A percentile compares a stretch with the other conserved stretches of the same genome.
These are phyloP conservation scores for Crotalus tigris DNA, from an alignment of 2,113 vertebrate species.

Conservation along the genomic window DNA sequence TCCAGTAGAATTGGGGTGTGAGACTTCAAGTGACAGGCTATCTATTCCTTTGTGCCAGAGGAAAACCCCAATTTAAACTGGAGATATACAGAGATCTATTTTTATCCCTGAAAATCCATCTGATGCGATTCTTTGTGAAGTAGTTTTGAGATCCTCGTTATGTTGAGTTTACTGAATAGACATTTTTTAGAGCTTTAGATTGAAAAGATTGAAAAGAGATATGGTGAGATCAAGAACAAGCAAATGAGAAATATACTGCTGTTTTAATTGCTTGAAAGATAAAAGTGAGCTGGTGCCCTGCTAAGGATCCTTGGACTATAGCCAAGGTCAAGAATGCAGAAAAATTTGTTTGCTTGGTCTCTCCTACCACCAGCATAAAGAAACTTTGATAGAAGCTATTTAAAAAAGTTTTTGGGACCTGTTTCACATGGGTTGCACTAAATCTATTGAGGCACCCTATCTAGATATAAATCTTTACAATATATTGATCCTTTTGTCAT, in stretches of 20 bases:
- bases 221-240: neutral
- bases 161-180: neutral
- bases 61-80: neutral
- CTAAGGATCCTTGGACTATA: neutral
- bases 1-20: neutral
- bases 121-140: neutral
- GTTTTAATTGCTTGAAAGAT: neutral
- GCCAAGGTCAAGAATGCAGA: neutral
- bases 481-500: neutral
- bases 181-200: neutral
- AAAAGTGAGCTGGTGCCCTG: neutral
- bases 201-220: neutral
- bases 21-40: neutral
- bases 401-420: neutral
- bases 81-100: neutral
- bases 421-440: neutral
- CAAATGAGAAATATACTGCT: neutral
- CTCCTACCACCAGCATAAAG: neutral
- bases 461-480: neutral
- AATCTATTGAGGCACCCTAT: neutral
- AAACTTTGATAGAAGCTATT: neutral
- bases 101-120: neutral
- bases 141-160: neutral
- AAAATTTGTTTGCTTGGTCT: neutral
- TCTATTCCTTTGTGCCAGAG: neutral